Evolutionary conservation across 2,888 invertebrate genomes (phyloP).

Genomic region (Serripes groenlandicus): DNA sequence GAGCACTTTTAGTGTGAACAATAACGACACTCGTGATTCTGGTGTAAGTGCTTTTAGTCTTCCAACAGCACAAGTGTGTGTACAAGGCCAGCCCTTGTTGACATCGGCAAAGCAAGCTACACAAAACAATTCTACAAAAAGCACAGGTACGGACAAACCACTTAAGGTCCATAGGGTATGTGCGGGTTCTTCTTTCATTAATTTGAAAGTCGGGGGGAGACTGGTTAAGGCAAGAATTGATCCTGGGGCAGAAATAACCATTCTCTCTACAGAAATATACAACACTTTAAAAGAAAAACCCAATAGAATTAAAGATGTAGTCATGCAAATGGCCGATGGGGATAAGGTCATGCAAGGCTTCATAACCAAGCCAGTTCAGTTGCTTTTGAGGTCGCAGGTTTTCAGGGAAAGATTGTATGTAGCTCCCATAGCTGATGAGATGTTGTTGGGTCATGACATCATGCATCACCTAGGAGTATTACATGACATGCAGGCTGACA

Average conservation of each 20-base stretch:
- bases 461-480: constrained; percentile 24
- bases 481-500: constrained; percentile 9
- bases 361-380: not conserved
- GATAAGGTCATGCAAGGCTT: constrained; percentile 23
- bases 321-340: constrained; percentile 24
- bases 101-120: too few relatives aligned
- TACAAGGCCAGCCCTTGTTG: too few relatives aligned
- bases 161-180: constrained; percentile 1
- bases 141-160: not conserved
- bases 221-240: constrained; percentile 36
- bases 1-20: not conserved
- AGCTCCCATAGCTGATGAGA: constrained; percentile 41
- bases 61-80: not conserved
- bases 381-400: not conserved
- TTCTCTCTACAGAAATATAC: constrained; percentile 28
- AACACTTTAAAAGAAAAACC: constrained; percentile 20
- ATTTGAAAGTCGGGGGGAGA: constrained; percentile 12
- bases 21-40: not conserved
- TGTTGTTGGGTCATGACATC: constrained; percentile 37
- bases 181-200: constrained; percentile 25
- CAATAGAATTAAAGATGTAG: constrained; percentile 12
- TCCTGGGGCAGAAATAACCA: constrained; percentile 34
- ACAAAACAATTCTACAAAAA: not conserved
- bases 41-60: not conserved
- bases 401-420: constrained; percentile 34